Base-by-base conservation (phyloP, 2,113 vertebrate species). In the Calonectris borealis region DNA sequence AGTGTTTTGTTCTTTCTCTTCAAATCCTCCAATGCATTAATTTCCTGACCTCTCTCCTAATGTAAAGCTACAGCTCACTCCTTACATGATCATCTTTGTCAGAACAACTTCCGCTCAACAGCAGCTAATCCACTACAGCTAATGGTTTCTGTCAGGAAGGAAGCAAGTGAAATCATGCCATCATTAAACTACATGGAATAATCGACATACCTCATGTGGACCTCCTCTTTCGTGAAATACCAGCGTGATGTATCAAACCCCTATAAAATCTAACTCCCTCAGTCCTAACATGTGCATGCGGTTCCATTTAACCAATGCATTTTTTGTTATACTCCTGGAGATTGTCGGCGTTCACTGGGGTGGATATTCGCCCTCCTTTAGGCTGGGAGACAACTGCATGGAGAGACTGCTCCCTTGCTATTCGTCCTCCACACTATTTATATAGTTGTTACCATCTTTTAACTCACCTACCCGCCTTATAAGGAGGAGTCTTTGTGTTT, bases 101-200 rank as follows among this genome's bases (percentile, higher is more conserved):
- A 84, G 71, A 96, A 95, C 20, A 64, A 85, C 69, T 83, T 62
- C 44, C 3, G 3, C 38, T 73, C 86, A 88, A 58, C 48, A 89
- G 83, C 36, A 60, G 83, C 48, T 94, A 83, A 96, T 88, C 31
- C 81, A 58, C 51, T 49, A n/a, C 6, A 66, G 71, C 54, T 95
- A 95, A 94, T 66, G 38, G 34, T 29, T 94, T 93, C 77, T 96
- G 89, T 91, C 92, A 87, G 57, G 64, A 91, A 71, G 49, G 58
- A 92, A 83, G 78, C 14, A 80, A 89, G 65, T 60, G n/a, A 93
- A 89, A 95, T 57, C 9, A 84, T 77, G 42, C 55, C 40, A 85
- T 75, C 52, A 26, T 86, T 94, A 73, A n/a, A 82, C n/a, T 32
- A 70, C 40, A 58, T 9, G 24, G 42, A 77, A 90, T 44, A 86